phyloP scores from a whole-genome alignment of 2,113 vertebrate species.

The Dicaeum eximium region DNA sequence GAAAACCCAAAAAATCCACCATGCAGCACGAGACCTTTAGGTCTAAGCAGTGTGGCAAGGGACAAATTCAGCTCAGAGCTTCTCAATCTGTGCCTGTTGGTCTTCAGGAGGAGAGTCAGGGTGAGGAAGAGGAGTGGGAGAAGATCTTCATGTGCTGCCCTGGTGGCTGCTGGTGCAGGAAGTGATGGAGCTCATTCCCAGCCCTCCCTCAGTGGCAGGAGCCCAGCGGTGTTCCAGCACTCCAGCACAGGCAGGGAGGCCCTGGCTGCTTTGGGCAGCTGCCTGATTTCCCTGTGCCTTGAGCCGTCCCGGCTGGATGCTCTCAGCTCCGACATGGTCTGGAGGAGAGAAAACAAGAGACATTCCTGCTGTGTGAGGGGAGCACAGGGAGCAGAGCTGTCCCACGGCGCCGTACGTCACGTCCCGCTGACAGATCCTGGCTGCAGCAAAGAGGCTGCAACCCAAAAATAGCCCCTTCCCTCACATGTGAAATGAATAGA shows the following conservation, averaged over 20 bases:
- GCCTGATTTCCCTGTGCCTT: background rate
- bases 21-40: background rate
- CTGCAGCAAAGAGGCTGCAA: background rate
- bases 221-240: background rate
- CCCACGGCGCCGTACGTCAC: background rate
- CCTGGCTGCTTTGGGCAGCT: background rate
- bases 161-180: background rate
- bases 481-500: background rate
- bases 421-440: background rate
- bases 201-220: background rate
- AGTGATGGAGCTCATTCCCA: background rate
- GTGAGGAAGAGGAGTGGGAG: background rate
- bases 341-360: conserved; percentile 13
- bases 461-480: background rate
- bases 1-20: background rate
- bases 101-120: background rate
- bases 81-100: rapidly evolving
- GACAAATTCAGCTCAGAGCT: background rate
- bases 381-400: background rate
- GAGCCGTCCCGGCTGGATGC: background rate
- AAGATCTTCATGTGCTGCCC: background rate
- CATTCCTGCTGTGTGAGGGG: background rate
- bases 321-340: background rate
- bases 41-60: background rate
- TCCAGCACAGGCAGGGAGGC: background rate